Percentiles rank a stretch among this genome's conserved stretches.
Evolutionary conservation across 2,888 invertebrate species (phyloP).

Genomic region (Hipparchia sbordonii): DNA sequence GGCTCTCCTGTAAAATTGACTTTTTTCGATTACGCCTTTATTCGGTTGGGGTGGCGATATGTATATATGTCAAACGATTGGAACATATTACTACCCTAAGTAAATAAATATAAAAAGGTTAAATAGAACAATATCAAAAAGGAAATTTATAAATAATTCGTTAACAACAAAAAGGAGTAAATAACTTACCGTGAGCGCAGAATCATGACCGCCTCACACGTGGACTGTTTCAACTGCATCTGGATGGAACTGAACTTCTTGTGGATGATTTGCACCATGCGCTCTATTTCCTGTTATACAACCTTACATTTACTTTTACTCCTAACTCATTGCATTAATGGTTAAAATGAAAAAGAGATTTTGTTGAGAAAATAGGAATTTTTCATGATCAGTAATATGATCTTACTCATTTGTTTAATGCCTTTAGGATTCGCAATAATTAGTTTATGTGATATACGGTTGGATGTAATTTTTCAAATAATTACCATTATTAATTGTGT

Average conservation of each 20-base stretch:
- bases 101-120: background rate
- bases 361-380: no score
- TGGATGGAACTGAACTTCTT: conserved; percentile 99
- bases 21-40: no score
- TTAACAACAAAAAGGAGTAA: background rate
- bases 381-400: no score
- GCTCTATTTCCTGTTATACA: conserved; percentile 91
- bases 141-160: background rate
- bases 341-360: no score
- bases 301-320: background rate
- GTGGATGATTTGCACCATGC: conserved; percentile 99
- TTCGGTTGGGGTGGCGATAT: no score
- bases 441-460: no score
- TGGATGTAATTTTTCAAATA: no score
- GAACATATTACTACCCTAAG: no score
- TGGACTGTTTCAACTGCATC: conserved; percentile 99
- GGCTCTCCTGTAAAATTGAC: no score
- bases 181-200: conserved; percentile 87
- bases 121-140: background rate
- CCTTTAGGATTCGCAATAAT: background rate
- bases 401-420: no score
- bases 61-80: no score
- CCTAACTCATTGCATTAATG: background rate
- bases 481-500: no score
- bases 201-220: conserved; percentile 99